A percentile compares a stretch with the other conserved stretches of the same genome.
These are phyloP conservation scores for Ceyx margarethae DNA, from an alignment of 2,113 vertebrate genomes.

Conservation along the genomic window DNA sequence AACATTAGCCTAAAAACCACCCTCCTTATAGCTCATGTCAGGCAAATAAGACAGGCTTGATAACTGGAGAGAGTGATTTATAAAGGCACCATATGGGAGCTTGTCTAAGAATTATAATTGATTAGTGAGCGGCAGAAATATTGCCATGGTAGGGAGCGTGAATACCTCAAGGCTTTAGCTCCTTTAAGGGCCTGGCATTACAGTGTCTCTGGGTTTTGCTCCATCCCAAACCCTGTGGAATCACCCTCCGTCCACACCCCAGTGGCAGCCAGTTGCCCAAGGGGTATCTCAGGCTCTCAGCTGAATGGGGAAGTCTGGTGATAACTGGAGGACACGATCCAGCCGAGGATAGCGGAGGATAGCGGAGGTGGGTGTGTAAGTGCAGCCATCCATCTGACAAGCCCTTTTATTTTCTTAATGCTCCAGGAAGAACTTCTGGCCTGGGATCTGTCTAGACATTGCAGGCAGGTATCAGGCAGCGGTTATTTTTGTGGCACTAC, in stretches of 20 bases:
- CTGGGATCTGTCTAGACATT: constrained; percentile 3
- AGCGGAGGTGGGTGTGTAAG: background rate
- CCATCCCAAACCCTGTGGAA: fast-evolving
- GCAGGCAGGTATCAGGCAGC: background rate
- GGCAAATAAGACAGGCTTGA: constrained; percentile 48
- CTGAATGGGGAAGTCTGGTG: fast-evolving
- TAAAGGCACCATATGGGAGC: constrained; percentile 62
- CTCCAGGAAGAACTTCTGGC: background rate
- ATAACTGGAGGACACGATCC: fast-evolving
- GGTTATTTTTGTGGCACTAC: background rate
- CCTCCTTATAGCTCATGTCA: constrained; percentile 44
- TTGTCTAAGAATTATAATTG: constrained; percentile 45
- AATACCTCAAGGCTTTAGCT: background rate
- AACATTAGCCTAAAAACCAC: constrained; percentile 36
- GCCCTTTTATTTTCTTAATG: background rate
- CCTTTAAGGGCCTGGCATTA: background rate
- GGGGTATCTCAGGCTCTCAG: background rate
- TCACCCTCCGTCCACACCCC: background rate
- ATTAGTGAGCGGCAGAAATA: constrained; percentile 43
- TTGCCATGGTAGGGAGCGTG: background rate
- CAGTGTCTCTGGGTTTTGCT: background rate
- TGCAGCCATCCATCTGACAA: background rate
- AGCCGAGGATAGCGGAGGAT: background rate
- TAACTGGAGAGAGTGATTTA: constrained; percentile 49
- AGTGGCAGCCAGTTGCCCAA: fast-evolving